Evolutionary conservation across 2,113 vertebrate genomes (phyloP), one percentile per base, ranked within the genome.

Genomic region (Gasterosteus nipponicus): DNA sequence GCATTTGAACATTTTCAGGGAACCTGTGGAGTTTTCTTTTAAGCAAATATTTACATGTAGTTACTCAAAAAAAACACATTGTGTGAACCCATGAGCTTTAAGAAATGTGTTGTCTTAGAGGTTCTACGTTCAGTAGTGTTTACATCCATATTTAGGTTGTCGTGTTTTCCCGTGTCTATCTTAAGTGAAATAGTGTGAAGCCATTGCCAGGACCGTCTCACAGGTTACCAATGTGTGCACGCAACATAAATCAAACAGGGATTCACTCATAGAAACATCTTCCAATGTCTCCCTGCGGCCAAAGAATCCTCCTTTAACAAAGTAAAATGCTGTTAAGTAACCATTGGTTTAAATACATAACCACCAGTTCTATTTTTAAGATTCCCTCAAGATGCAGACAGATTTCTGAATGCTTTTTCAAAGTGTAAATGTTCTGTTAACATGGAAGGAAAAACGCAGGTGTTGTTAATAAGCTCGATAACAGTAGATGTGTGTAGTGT

Each of bases 1-100:
- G 76, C 66, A 75, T 70, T 5, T 33, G 77, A 56, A 76, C 66
- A 75, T 70, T 5, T 33, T 41, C 29, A 39, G 33, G 80, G 53
- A 46, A 11, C 12, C n/a, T 2, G 19, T 14, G 26, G 26, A 57
- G 14, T 33, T 58, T 9, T 58, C 56, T 58, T 33, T 33, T 18
- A 31, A 58, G 29, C 56, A 56, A 31, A 56, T 26, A 33, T 33
- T 33, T 8, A 31, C 14, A 58, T 58, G 15, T 14, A 33, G 26
- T 56, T 29, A 56, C 22, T 11, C 26, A 22, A 5, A 3, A 53
- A 26, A 11, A 53, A 22, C 49, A 10, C 49, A 22, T 2, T 22
- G 49, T 22, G 49, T 22, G n/a, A 22, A 49, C 47, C 18, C 18
- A 9, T 49, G 8, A 7, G 49, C 49, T 51, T 19, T 4, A 51